Base-by-base conservation (phyloP, 1,140 invertebrate species). In the Saccostrea echinata region DNA sequence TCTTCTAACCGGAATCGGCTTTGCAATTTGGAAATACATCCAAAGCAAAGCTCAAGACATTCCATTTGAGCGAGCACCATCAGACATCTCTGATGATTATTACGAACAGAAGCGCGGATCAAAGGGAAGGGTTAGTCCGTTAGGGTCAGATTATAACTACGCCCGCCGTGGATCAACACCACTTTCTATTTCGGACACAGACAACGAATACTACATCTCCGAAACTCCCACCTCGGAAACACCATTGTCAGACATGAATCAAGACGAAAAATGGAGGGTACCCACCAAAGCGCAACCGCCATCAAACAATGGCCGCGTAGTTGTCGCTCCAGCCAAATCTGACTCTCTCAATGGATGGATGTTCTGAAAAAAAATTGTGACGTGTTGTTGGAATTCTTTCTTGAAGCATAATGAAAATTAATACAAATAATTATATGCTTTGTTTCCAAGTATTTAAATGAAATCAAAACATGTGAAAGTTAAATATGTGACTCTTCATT, bases 21-120 rank as follows among this genome's bases (percentile, higher is more conserved):
- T 83, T n/a, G 33, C 35, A 51, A 83, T 83, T 35, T 83, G 81
- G 81, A 83, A 83, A 12, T 83, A 52, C 18, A 83, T 83, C 30
- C 81, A 83, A 53, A 83, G 81, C 24, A 83, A 52, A 51, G n/a
- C 18, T 35, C 51, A 51, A n/a, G 35, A 52, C n/a, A 51, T 53
- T 13, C 24, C 81, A 18, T 83, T 83, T 52, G n/a, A 52, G 51
- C 35, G 81, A 21, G 81, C 81, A 21, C 81, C 81, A 16, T 83
- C 81, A 9, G 81, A 83, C 18, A 12, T 83, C 21, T 83, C 81
- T 8, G 81, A 83, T 21, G 81, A 83, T 33, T 83, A 12, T 21
- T n/a, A 43, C 18, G 35, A 83, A 18, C 21, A 18, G 11, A 52
- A 35, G 81, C 51, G 35, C 12, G 51, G 51, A 52, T 51, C 35